Evolutionary conservation across 2,888 invertebrate genomes (phyloP), one percentile per base, ranked within the genome.

Genomic region (Argynnis bischoffii): DNA sequence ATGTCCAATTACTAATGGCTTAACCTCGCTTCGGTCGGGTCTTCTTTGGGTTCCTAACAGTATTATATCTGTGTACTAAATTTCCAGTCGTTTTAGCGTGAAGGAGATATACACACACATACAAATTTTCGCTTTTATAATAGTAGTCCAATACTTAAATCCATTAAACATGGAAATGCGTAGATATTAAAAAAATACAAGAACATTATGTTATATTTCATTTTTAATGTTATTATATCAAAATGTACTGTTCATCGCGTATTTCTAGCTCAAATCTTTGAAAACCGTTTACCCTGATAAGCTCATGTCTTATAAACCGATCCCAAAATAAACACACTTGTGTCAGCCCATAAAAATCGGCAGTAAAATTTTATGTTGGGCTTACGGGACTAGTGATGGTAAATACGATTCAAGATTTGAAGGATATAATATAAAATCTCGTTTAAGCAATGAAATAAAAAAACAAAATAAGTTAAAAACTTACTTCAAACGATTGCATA

Each of bases 261-360:
- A 16, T 15, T 50, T 31, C 21, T 31, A 50, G n/a, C 15, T 63
- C 26, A 13, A 48, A 59, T 16, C 55, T 13, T 41, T 26, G 21
- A 54, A 47, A n/a, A 41, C 41, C 46, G 55, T 63, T 56, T 47
- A 16, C 35, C 41, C 26, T 66, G 54, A 66, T 57, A 57, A 55
- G 54, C 53, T 63, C 57, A 64, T 63, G 48, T 48, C 64, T 46
- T 54, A 53, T 48, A 65, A 71, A 66, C 41, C 68, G 66, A 53
- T 54, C 68, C 72, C 64, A 65, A 74, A 75, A 75, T 74, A 74
- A 69, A 71, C 69, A 69, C 66, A 72, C 67, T 71, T 71, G 70
- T 71, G 64, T 69, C 61, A 41, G 64, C 57, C 56, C 64, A 83
- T 83, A 83, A 83, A 83, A 77, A 71, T 71, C 75, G 74, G 79